Conservation (phyloP, 2,113 vertebrate species). For the Numida meleagris region DNA sequence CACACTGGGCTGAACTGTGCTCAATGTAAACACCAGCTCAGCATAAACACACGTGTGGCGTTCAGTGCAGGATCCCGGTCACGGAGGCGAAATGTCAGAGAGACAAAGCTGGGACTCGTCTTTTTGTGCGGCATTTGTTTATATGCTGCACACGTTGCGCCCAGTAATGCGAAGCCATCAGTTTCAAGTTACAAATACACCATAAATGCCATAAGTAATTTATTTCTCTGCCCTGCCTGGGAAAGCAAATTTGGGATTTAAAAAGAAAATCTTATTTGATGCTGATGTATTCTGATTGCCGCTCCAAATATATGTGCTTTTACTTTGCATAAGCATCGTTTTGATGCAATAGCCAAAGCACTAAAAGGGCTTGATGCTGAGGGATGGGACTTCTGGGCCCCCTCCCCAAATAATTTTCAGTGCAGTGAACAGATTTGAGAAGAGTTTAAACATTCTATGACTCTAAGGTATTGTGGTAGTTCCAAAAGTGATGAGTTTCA, state of each 20-base stretch:
- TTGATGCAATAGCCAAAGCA: background rate
- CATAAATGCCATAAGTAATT: conserved; percentile 48
- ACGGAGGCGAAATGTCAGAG: conserved; percentile 36
- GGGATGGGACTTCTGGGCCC: background rate
- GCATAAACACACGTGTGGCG: conserved; percentile 11
- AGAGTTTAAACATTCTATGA: conserved; percentile 6
- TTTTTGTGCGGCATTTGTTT: conserved; percentile 33
- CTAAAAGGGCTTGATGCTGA: background rate
- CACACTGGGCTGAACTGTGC: background rate
- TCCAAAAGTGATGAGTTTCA: background rate
- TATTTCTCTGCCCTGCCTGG: background rate
- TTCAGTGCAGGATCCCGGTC: background rate
- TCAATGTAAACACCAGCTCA: background rate
- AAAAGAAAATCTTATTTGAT: conserved; percentile 15
- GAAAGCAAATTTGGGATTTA: background rate
- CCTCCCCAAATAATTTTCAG: background rate
- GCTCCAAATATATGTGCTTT: background rate
- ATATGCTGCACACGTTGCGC: background rate
- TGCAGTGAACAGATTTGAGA: background rate
- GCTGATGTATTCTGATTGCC: conserved; percentile 25
- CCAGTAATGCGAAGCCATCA: conserved; percentile 25
- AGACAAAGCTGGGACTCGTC: conserved; percentile 60
- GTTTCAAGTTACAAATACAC: conserved; percentile 53
- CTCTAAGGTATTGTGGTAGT: background rate
- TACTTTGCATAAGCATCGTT: background rate